phyloP scores from a whole-genome alignment of 2,888 invertebrate species.

The Pollenia angustigena region DNA sequence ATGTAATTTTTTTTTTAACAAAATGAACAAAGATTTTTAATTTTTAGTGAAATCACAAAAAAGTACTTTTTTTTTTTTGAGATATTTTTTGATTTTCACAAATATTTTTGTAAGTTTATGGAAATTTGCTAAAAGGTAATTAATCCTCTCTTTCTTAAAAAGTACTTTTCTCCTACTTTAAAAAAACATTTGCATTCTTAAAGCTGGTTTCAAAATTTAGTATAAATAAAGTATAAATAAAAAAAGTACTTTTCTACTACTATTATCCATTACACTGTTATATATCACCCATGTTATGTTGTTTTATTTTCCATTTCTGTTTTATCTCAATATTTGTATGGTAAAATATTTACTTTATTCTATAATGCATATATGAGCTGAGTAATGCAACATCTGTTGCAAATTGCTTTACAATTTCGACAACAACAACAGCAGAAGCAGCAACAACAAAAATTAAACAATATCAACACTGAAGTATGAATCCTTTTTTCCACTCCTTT shows the following conservation, averaged over 20 bases:
- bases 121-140: too few relatives aligned
- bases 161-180: too few relatives aligned
- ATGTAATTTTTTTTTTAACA: too few relatives aligned
- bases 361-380: conserved; percentile 67
- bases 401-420: conserved; percentile 72
- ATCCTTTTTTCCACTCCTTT: conserved; percentile 15
- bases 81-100: too few relatives aligned
- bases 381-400: conserved; percentile 73
- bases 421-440: conserved; percentile 16
- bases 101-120: too few relatives aligned
- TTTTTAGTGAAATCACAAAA: too few relatives aligned
- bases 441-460: background rate
- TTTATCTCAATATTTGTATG: conserved; percentile 66
- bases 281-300: background rate
- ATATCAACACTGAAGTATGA: conserved; percentile 38
- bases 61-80: too few relatives aligned
- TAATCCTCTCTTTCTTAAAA: too few relatives aligned
- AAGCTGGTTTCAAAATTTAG: too few relatives aligned
- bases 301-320: conserved; percentile 37
- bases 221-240: background rate
- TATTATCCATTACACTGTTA: conserved; percentile 15
- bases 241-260: background rate
- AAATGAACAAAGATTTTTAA: too few relatives aligned
- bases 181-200: too few relatives aligned
- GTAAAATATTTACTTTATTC: conserved; percentile 71